Evolutionary conservation across 1,140 invertebrate species (phyloP).

Genomic region (Meteorus sp.): DNA sequence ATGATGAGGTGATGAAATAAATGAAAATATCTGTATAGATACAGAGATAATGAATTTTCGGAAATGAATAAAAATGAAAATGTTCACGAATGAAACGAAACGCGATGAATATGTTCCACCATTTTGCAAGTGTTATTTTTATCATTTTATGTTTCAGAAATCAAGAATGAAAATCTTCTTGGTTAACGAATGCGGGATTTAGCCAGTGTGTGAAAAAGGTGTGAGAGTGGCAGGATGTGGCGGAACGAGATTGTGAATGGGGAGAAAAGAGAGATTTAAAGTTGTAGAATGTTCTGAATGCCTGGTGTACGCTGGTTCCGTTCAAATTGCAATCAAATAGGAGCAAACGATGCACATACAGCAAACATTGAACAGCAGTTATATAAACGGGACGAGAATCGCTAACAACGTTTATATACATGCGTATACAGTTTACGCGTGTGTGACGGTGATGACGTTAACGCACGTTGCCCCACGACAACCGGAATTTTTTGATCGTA

Average conservation of each 20-base stretch:
- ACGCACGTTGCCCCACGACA: not conserved
- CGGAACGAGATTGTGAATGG: too few species aligned
- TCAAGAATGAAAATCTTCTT: not conserved
- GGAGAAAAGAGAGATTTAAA: not conserved
- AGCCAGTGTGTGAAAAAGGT: not conserved
- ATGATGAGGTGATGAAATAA: too few species aligned
- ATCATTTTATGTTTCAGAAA: too few species aligned
- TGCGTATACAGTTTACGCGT: not conserved
- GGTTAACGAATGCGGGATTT: not conserved
- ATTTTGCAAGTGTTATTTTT: too few species aligned
- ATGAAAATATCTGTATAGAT: too few species aligned
- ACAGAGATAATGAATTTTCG: too few species aligned
- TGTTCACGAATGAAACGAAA: too few species aligned
- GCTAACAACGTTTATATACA: not conserved
- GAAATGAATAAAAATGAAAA: too few species aligned
- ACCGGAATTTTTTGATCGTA: not conserved
- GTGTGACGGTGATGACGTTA: conserved; percentile 12
- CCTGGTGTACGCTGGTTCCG: not conserved
- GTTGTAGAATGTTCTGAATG: conserved; percentile 1
- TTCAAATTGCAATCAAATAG: conserved; percentile 21
- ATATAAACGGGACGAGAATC: not conserved
- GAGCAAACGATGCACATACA: not conserved
- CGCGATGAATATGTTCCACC: too few species aligned
- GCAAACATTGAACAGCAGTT: not conserved
- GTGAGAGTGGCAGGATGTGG: too few species aligned